phyloP scores from a whole-genome alignment of 2,888 invertebrate species.

The Tipula unca region DNA sequence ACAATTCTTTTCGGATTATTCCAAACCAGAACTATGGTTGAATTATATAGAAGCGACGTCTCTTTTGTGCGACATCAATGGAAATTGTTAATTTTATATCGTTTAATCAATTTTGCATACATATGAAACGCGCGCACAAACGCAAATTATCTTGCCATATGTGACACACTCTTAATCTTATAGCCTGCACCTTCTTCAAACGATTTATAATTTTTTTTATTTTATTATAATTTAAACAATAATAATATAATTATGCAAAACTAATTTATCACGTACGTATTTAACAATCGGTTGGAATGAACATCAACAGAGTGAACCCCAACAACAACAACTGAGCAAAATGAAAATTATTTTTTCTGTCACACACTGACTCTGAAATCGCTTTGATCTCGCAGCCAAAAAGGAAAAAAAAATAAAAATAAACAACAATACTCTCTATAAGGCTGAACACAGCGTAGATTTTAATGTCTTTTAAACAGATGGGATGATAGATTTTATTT shows the following conservation, averaged over 20 bases:
- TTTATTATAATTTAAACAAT: not conserved
- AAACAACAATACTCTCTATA: not conserved
- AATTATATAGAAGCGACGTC: not conserved
- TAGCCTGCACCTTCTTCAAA: not conserved
- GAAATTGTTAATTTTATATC: not conserved
- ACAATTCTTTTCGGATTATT: not conserved
- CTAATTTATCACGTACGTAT: not conserved
- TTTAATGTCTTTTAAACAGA: constrained; percentile 8
- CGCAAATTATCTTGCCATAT: not conserved
- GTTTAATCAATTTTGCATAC: not conserved
- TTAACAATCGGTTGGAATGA: not conserved
- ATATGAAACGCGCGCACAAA: too few species aligned
- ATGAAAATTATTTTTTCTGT: not conserved
- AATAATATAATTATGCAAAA: not conserved
- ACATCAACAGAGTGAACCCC: not conserved
- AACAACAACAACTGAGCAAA: not conserved
- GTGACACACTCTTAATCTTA: not conserved
- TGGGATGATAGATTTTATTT: constrained; percentile 8
- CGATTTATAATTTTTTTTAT: not conserved
- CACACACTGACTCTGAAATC: not conserved
- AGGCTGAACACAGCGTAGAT: not conserved
- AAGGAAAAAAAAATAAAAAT: not conserved
- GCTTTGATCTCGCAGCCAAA: not conserved
- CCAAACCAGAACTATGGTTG: not conserved
- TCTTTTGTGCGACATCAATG: not conserved